Evolutionary conservation across 30 jellyfish, hydroid and myxozoan species (phyloP).

Genomic region (Hydractinia symbiolongicarpus): DNA sequence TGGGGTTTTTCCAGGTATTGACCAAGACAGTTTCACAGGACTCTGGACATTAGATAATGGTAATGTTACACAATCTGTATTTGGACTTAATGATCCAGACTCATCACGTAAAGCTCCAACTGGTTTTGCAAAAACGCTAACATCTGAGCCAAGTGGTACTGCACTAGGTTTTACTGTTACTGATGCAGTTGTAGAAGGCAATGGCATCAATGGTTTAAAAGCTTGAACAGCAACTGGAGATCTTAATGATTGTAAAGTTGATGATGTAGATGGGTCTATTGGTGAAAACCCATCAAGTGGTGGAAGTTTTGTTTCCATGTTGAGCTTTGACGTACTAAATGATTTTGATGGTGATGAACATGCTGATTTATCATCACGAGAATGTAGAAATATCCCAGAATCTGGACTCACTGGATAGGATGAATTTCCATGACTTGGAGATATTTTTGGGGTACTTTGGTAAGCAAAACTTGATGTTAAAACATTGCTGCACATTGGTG

Average conservation of each 20-base stretch:
- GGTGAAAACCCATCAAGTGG: conserved; percentile 63
- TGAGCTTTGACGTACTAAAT: not conserved
- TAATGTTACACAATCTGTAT: too few relatives aligned
- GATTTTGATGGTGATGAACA: conserved; percentile 12
- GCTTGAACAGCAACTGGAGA: conserved; percentile 61
- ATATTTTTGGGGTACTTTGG: conserved; percentile 80
- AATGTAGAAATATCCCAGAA: conserved; percentile 71
- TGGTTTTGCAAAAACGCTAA: conserved; percentile 82
- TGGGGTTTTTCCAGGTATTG: too few relatives aligned
- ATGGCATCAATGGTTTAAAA: conserved; percentile 44
- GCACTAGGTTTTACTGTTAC: conserved; percentile 5
- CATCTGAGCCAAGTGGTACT: conserved; percentile 67
- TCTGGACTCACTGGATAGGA: conserved; percentile 74
- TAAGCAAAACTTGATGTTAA: conserved; percentile 30
- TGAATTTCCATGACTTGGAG: conserved; percentile 48
- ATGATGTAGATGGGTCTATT: conserved; percentile 61
- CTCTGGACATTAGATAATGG: too few relatives aligned
- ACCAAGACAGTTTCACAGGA: too few relatives aligned
- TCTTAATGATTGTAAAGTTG: not conserved
- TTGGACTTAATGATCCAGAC: not conserved
- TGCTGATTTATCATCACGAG: conserved; percentile 31
- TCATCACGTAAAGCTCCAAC: conserved; percentile 15
- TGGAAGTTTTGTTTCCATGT: conserved; percentile 36
- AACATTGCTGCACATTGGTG: conserved; percentile 30
- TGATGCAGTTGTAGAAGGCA: conserved; percentile 23